phyloP scores from a whole-genome alignment of 2,888 invertebrate species.

The Scelioninae gen. 2 region DNA sequence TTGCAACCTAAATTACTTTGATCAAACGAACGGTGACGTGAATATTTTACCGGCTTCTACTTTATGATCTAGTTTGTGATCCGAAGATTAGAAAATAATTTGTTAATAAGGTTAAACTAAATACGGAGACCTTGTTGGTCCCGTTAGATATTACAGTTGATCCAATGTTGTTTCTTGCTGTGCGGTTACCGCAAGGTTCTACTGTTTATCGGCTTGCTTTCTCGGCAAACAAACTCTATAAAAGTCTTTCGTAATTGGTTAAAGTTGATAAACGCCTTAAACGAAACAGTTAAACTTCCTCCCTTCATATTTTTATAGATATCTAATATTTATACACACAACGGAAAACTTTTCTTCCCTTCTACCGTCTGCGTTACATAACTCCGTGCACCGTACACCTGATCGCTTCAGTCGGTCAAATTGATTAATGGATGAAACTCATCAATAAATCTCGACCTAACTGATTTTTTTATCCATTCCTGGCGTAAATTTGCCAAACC shows the following conservation, averaged over 20 bases:
- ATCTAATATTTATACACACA: constrained; percentile 31
- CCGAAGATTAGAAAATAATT: too few relatives aligned
- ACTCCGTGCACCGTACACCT: background rate
- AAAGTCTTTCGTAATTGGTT: constrained; percentile 41
- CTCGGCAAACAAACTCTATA: constrained; percentile 36
- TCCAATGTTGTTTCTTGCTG: too few relatives aligned
- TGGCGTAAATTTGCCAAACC: too few relatives aligned
- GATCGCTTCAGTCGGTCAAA: constrained; percentile 13
- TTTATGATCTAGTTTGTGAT: too few relatives aligned
- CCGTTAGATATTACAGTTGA: too few relatives aligned
- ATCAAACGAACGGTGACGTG: too few relatives aligned
- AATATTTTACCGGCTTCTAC: too few relatives aligned
- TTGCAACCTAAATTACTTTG: too few relatives aligned
- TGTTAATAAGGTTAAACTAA: too few relatives aligned
- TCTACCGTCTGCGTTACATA: constrained; percentile 4
- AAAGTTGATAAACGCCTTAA: constrained; percentile 38
- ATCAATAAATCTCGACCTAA: constrained; percentile 26
- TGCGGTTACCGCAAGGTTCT: constrained; percentile 6
- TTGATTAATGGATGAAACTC: constrained; percentile 13
- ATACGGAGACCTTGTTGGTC: too few relatives aligned
- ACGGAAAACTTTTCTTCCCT: constrained; percentile 9
- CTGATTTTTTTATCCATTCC: too few relatives aligned
- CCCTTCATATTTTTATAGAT: constrained; percentile 26
- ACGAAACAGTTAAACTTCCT: constrained; percentile 23
- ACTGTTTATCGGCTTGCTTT: constrained; percentile 20